A percentile compares a stretch with the other conserved stretches of the same genome.
These are phyloP conservation scores for Cariama cristata DNA, from an alignment of 2,113 vertebrate species.

Conservation along the genomic window DNA sequence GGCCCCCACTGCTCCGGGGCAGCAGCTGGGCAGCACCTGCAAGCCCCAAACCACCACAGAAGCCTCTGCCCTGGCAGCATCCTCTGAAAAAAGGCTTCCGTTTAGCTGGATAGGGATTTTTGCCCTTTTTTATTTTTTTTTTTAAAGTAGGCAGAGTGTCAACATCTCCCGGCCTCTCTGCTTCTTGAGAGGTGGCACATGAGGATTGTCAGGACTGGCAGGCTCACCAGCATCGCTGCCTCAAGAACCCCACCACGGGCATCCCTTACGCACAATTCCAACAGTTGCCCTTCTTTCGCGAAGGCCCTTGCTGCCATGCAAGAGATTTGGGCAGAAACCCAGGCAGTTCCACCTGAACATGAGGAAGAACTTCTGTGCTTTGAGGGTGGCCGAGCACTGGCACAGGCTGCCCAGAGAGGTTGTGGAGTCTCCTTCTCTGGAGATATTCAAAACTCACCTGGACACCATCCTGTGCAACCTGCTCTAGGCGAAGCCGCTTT, in stretches of 20 bases:
- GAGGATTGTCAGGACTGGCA: not conserved
- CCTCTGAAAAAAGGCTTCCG: not conserved
- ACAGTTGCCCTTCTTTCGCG: not conserved
- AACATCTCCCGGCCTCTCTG: not conserved
- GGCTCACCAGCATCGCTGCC: not conserved
- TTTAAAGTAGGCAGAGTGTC: not conserved
- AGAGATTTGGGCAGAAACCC: not conserved
- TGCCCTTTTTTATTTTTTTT: not conserved
- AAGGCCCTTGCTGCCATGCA: not conserved
- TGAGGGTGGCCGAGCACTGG: too few relatives aligned
- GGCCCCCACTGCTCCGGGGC: not conserved
- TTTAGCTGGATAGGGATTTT: not conserved
- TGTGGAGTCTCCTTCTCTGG: too few relatives aligned
- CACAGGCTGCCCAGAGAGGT: too few relatives aligned
- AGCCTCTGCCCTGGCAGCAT: not conserved
- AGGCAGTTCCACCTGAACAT: too few relatives aligned
- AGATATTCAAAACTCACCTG: too few relatives aligned
- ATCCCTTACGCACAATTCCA: not conserved
- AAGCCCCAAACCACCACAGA: accelerated
- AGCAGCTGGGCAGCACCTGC: too few relatives aligned
- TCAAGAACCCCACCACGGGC: not conserved
- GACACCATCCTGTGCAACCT: too few relatives aligned
- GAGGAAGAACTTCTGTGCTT: too few relatives aligned
- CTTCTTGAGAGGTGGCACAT: not conserved
- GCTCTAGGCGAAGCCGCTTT: too few relatives aligned